phyloP scores from a whole-genome alignment of 1,140 invertebrate species.

The Aphidius gifuensis region DNA sequence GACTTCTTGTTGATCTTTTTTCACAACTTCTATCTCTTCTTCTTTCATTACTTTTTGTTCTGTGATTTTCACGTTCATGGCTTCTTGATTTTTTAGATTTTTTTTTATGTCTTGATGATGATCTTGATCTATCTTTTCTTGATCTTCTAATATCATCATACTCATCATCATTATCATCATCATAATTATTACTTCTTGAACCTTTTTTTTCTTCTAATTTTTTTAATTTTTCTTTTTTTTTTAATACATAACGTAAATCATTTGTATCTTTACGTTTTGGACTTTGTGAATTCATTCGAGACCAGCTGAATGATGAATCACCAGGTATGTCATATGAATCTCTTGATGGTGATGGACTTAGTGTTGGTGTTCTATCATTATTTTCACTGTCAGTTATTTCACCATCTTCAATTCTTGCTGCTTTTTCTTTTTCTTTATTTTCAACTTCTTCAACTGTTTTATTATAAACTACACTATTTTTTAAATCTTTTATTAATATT shows the following conservation, averaged over 20 bases:
- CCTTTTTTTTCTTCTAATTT: slow-evolving; percentile 45
- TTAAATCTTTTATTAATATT: slow-evolving; percentile 65
- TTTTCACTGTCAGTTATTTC: slow-evolving; percentile 61
- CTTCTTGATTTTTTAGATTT: slow-evolving; percentile 33
- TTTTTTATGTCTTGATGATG: slow-evolving; percentile 28
- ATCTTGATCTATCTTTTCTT: slow-evolving; percentile 35
- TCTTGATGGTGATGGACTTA: slow-evolving; percentile 42
- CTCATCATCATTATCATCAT: slow-evolving; percentile 34
- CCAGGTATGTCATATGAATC: slow-evolving; percentile 19
- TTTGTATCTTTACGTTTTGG: slow-evolving; percentile 38
- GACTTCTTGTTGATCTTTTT: slow-evolving; percentile 27
- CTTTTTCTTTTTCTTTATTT: slow-evolving; percentile 62
- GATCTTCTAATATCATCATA: slow-evolving; percentile 37
- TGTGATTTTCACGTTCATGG: slow-evolving; percentile 35
- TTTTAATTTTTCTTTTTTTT: slow-evolving; percentile 53
- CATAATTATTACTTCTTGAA: slow-evolving; percentile 43
- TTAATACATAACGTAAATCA: slow-evolving; percentile 52
- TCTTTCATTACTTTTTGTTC: slow-evolving; percentile 41
- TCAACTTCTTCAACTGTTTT: slow-evolving; percentile 65
- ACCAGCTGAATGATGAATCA: neutral
- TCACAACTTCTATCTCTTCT: slow-evolving; percentile 43
- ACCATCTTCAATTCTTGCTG: slow-evolving; percentile 63
- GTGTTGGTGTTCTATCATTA: slow-evolving; percentile 51
- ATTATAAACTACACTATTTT: slow-evolving; percentile 65
- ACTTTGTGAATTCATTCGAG: neutral